Percentiles rank a stretch among this genome's conserved stretches.
Evolutionary conservation across 2,113 vertebrate genomes (phyloP).

Genomic region (Rostratula benghalensis): DNA sequence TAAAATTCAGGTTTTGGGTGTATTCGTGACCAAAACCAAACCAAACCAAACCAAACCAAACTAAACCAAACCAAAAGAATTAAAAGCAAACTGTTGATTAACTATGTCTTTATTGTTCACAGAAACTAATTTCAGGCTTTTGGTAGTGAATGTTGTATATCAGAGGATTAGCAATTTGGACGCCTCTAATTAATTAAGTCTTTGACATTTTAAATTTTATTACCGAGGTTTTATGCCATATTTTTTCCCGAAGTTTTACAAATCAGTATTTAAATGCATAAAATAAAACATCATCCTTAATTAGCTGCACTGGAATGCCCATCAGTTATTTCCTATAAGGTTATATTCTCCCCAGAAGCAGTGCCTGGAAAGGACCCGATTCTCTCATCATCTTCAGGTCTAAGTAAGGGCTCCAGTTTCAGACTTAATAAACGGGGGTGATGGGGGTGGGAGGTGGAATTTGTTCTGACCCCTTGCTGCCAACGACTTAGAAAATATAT

Average conservation of each 20-base stretch:
- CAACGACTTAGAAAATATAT: background rate
- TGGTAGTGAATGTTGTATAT: background rate
- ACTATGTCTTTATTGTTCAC: background rate
- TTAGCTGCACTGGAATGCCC: background rate
- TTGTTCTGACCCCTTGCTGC: background rate
- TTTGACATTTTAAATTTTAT: conserved; percentile 41
- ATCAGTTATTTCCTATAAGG: background rate
- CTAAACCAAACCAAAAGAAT: too few relatives aligned
- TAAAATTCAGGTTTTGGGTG: background rate
- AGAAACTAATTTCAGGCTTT: conserved; percentile 3
- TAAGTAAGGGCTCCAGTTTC: background rate
- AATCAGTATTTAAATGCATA: background rate
- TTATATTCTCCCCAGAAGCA: background rate
- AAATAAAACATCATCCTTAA: background rate
- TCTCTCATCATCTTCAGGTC: fast-evolving
- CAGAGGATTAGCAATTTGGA: conserved; percentile 2
- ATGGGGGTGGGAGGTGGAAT: background rate
- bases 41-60: too few relatives aligned
- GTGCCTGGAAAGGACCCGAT: background rate
- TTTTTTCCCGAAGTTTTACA: conserved; percentile 18
- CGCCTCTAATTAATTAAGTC: conserved; percentile 2
- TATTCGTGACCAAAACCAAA: background rate
- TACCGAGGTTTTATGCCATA: background rate
- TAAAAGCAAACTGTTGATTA: conserved; percentile 11
- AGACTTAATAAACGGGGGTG: background rate